Evolutionary conservation across 37 sponge, comb jelly and placozoan species (phyloP).

Genomic region (Ephydatia muelleri): DNA sequence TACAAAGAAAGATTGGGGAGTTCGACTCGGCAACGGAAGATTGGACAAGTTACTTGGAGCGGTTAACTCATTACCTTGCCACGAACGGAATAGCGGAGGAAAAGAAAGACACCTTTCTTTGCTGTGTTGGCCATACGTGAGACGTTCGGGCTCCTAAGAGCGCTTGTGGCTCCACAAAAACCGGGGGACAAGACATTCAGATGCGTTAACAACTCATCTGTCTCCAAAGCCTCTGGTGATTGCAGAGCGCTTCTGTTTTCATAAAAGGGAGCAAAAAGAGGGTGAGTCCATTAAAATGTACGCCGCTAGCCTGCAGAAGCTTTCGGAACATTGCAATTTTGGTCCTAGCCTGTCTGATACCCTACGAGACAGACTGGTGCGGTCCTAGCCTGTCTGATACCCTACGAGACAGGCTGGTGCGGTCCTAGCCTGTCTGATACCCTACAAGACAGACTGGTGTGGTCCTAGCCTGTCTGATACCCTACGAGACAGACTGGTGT

Average conservation of each 20-base stretch:
- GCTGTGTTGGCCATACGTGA: not conserved
- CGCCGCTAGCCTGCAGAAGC: constrained; percentile 19
- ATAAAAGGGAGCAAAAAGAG: constrained; percentile 20
- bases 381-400: not conserved
- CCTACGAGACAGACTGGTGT: not conserved
- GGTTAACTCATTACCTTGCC: not conserved
- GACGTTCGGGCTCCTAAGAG: constrained; percentile 18
- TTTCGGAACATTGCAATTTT: constrained; percentile 27
- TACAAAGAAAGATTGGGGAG: not conserved
- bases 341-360: not conserved
- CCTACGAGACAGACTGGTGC: not conserved
- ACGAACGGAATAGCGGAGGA: not conserved
- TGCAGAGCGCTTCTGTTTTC: constrained; percentile 25
- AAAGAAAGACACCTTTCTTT: not conserved
- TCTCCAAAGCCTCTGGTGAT: constrained; percentile 22
- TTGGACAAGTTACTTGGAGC: not conserved
- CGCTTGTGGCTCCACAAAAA: constrained; percentile 34
- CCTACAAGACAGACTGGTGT: not conserved
- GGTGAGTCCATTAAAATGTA: constrained; percentile 25
- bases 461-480: not conserved
- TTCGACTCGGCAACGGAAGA: not conserved
- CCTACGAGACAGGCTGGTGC: not conserved
- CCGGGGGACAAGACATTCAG: constrained; percentile 6
- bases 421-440: not conserved
- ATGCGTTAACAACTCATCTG: constrained; percentile 12